phyloP scores from a whole-genome alignment of 37 sponge, comb jelly and placozoan genomes.

The Ianthella basta region DNA sequence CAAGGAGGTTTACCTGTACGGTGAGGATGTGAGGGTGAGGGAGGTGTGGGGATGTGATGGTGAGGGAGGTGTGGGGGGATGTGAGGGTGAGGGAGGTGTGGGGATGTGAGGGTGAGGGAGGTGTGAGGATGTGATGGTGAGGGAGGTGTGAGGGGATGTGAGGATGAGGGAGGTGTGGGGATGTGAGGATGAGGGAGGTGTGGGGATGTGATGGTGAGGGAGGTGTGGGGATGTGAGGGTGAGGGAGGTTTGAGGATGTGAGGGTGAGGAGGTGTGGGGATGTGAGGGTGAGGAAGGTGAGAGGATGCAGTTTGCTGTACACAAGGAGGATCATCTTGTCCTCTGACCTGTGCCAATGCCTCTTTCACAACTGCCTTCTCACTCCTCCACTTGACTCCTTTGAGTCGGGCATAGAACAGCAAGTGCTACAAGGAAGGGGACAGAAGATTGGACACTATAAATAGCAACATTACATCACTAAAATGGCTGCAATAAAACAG shows the following conservation, averaged over 20 bases:
- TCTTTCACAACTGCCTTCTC: conserved; percentile 60
- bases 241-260: background rate
- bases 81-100: conserved; percentile 12
- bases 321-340: no score
- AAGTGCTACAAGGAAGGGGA: conserved; percentile 37
- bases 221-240: no score
- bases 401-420: conserved; percentile 80
- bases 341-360: conserved; percentile 66
- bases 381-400: conserved; percentile 61
- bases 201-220: no score
- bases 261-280: background rate
- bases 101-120: background rate
- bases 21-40: background rate
- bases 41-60: background rate
- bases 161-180: background rate
- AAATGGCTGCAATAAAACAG: background rate
- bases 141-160: background rate
- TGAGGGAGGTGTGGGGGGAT: background rate
- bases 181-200: no score
- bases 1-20: conserved; percentile 70
- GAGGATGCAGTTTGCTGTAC: background rate
- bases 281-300: background rate
- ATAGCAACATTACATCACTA: background rate
- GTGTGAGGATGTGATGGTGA: background rate
- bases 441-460: background rate